Percentiles rank a stretch among this genome's conserved stretches.
Conservation (phyloP, 2,113 vertebrate species). For the Actenoides lindsayi region DNA sequence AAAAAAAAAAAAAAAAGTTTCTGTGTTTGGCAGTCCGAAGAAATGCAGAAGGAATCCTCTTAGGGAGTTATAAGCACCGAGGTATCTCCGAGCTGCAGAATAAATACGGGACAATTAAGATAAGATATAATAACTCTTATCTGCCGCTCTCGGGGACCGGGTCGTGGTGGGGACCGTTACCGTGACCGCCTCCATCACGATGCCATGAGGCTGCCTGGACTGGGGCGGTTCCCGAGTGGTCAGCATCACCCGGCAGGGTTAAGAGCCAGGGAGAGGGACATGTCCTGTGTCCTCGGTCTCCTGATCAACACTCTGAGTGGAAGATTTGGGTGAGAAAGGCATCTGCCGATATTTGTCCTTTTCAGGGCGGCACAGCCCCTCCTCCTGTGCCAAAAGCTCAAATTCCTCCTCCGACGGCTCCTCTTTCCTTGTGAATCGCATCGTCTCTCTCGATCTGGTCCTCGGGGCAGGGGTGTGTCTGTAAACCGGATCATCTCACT, state of each 20-base stretch:
- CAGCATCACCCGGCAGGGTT: not conserved
- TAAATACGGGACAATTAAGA: not conserved
- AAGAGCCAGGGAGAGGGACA: not conserved
- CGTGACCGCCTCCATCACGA: not conserved
- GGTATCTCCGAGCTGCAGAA: not conserved
- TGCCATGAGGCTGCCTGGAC: not conserved
- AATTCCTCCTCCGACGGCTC: not conserved
- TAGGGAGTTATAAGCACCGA: not conserved
- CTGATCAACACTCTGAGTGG: not conserved
- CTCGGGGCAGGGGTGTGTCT: not conserved
- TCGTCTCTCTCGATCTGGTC: not conserved
- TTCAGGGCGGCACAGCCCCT: not conserved
- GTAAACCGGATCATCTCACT: not conserved
- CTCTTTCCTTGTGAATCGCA: accelerated
- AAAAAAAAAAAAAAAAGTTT: not conserved
- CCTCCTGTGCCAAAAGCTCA: not conserved
- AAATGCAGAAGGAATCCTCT: not conserved
- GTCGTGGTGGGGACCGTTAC: not conserved
- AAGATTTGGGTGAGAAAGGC: not conserved
- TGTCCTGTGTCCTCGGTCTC: not conserved
- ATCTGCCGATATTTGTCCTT: not conserved
- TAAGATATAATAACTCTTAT: not conserved
- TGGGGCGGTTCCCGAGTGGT: not conserved
- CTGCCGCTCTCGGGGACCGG: not conserved
- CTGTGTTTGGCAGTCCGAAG: not conserved